Evolutionary conservation across 2,113 vertebrate species (phyloP).

Genomic region (Brachirus orientalis): DNA sequence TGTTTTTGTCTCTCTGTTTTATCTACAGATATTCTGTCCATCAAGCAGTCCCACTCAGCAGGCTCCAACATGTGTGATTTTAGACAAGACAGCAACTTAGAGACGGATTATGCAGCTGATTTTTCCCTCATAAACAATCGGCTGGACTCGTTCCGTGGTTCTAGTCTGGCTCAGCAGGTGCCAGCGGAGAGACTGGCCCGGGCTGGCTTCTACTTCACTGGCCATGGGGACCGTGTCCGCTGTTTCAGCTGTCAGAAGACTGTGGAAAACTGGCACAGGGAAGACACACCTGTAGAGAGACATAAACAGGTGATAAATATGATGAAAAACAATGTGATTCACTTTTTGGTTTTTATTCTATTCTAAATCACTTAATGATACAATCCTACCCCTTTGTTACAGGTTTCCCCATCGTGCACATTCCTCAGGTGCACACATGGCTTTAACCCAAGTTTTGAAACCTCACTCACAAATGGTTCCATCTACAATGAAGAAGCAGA

Average conservation of each 20-base stretch:
- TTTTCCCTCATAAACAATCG: conserved; percentile 81
- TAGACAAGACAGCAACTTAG: conserved; percentile 54
- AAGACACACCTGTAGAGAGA: conserved; percentile 84
- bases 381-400: conserved; percentile 8
- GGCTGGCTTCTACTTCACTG: conserved; percentile 92
- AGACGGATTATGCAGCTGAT: conserved; percentile 62
- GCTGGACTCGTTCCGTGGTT: conserved; percentile 84
- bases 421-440: conserved; percentile 80
- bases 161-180: conserved; percentile 79
- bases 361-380: neutral
- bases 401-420: conserved; percentile 87
- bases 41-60: neutral
- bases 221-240: conserved; percentile 86
- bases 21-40: conserved; percentile 18
- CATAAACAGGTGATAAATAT: conserved; percentile 78
- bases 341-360: neutral
- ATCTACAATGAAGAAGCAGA: conserved; percentile 70
- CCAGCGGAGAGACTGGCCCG: conserved; percentile 82
- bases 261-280: conserved; percentile 87
- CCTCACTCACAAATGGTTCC: conserved; percentile 27
- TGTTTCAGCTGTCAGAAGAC: conserved; percentile 89
- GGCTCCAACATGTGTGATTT: conserved; percentile 68
- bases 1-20: conserved; percentile 17
- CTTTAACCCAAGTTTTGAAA: neutral
- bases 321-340: neutral